Percentiles rank a stretch among this genome's conserved stretches.
These are phyloP conservation scores for Heterochromis multidens DNA, from an alignment of 2,113 vertebrate genomes.

Conservation along the genomic window DNA sequence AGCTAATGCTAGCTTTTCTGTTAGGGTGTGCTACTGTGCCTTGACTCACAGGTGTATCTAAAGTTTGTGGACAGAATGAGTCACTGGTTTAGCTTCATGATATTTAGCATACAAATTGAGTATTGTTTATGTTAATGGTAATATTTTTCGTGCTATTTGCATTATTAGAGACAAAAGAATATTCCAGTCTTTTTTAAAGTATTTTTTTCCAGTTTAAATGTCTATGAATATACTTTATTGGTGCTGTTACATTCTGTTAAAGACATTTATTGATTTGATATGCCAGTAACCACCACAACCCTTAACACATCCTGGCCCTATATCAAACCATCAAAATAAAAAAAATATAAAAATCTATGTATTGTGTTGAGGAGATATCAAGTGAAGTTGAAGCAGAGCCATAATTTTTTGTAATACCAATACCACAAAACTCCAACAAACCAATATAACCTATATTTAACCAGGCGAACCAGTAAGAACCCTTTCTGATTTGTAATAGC, in stretches of 20 bases:
- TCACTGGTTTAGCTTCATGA: background rate
- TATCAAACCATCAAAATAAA: too few species aligned
- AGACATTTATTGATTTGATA: background rate
- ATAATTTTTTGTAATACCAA: background rate
- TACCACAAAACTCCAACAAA: background rate
- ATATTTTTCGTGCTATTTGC: background rate
- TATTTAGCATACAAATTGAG: background rate
- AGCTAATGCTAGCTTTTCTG: background rate
- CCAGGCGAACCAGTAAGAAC: too few species aligned
- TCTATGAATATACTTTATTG: background rate
- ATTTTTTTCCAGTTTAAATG: background rate
- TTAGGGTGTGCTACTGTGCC: background rate
- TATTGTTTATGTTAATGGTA: background rate
- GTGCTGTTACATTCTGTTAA: background rate
- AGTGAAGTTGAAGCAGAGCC: too few species aligned
- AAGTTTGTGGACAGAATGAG: background rate
- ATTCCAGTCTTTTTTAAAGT: background rate
- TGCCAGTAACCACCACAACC: background rate
- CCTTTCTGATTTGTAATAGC: too few species aligned
- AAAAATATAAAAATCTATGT: too few species aligned
- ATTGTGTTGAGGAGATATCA: too few species aligned
- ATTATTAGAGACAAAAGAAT: background rate
- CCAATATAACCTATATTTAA: background rate
- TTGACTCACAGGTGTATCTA: background rate
- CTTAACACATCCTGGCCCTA: background rate